A percentile compares a stretch with the other conserved stretches of the same genome.
Conservation (phyloP, 2,888 invertebrate species). For the Sarcophaga variegata region DNA sequence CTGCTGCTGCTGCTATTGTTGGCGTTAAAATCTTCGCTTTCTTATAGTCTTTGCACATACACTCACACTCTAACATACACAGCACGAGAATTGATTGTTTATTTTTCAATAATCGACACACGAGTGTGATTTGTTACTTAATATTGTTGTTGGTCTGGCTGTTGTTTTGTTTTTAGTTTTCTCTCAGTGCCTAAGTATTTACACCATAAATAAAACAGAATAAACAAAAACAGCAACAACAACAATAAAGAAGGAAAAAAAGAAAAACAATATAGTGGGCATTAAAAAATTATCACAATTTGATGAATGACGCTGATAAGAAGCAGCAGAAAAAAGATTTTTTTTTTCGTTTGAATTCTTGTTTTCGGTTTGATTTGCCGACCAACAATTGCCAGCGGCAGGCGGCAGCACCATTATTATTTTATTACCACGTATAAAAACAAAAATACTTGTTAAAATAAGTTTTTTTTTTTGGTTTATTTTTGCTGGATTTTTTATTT, state of each 20-base stretch:
- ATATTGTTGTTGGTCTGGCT: conserved; percentile 19
- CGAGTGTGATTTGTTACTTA: conserved; percentile 51
- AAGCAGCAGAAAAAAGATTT: conserved; percentile 16
- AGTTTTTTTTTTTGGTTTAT: conserved; percentile 28
- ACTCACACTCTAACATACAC: neutral
- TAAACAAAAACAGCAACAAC: conserved; percentile 14
- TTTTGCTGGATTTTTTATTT: conserved; percentile 4
- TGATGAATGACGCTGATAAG: conserved; percentile 67
- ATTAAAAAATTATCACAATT: conserved; percentile 59
- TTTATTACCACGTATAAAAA: conserved; percentile 41
- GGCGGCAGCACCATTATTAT: neutral
- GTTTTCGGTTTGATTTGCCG: conserved; percentile 8
- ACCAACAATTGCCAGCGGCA: conserved; percentile 54
- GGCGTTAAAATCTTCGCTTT: no score
- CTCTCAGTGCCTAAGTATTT: neutral
- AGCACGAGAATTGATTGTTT: neutral
- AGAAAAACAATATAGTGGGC: conserved; percentile 21
- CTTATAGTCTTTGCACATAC: no score
- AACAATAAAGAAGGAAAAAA: neutral
- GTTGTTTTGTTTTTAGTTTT: neutral
- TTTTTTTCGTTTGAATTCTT: conserved; percentile 31
- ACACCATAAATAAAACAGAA: neutral
- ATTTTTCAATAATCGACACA: conserved; percentile 37
- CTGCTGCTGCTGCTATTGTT: no score
- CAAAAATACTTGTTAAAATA: neutral